A percentile compares a stretch with the other conserved stretches of the same genome.
Conservation (phyloP, 2,888 invertebrate genomes). For the Hemithea aestivaria region DNA sequence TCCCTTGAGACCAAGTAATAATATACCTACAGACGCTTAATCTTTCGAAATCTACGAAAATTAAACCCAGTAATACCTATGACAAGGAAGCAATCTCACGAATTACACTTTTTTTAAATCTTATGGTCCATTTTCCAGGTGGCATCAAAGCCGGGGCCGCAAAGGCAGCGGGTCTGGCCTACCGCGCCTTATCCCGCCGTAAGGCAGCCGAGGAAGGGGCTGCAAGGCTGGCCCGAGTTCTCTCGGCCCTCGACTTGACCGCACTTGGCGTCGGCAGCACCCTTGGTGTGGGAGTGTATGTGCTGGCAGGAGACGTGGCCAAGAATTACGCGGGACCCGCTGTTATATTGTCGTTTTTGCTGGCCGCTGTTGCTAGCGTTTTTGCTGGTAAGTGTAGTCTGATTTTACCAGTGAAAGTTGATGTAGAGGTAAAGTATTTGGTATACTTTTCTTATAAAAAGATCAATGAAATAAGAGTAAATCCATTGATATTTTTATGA, state of each 20-base stretch:
- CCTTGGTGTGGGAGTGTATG: slow-evolving; percentile 94
- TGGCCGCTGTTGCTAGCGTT: slow-evolving; percentile 93
- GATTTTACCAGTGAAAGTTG: too few relatives aligned
- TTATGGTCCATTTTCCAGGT: slow-evolving; percentile 43
- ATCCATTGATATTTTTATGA: too few relatives aligned
- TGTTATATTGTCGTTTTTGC: slow-evolving; percentile 90
- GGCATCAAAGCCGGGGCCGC: slow-evolving; percentile 63
- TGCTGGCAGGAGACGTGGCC: slow-evolving; percentile 91
- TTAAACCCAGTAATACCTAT: too few relatives aligned
- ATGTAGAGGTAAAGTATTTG: too few relatives aligned
- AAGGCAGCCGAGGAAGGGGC: slow-evolving; percentile 71
- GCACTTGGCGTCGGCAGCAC: slow-evolving; percentile 90
- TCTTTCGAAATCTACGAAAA: too few relatives aligned
- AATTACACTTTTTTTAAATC: too few relatives aligned
- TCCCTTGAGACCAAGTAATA: too few relatives aligned
- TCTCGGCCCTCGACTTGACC: slow-evolving; percentile 90
- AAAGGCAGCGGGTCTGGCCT: slow-evolving; percentile 52
- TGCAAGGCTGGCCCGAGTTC: slow-evolving; percentile 82
- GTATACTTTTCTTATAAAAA: too few relatives aligned
- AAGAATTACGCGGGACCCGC: slow-evolving; percentile 91
- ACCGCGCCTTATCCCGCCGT: slow-evolving; percentile 61
- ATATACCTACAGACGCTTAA: too few relatives aligned
- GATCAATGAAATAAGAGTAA: too few relatives aligned
- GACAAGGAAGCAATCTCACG: too few relatives aligned
- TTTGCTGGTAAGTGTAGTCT: slow-evolving; percentile 85